Base-by-base conservation (phyloP, 2,113 vertebrate genomes). In the Pterocles gutturalis region DNA sequence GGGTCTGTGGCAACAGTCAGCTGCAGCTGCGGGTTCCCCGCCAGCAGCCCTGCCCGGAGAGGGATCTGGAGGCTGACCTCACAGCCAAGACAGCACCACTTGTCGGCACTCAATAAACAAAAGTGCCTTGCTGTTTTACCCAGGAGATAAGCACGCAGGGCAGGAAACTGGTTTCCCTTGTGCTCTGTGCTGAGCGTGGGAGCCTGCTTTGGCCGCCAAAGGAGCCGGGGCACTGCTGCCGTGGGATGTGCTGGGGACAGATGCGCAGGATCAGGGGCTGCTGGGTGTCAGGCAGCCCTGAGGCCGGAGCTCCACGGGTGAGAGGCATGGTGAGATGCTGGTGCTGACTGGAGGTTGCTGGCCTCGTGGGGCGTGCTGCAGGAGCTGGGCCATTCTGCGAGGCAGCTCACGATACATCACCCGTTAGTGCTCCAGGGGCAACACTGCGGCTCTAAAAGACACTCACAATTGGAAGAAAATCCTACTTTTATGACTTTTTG, bases 51-150 rank as follows among this genome's bases (percentile, higher is more conserved):
- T 83, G 92, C 67, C 78, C 5, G 1, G 66, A 82, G 71, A 3
- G 41, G 67, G 77, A 82, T 57, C 41, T 60, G 66, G 73, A 95
- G 80, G 36, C 54, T 0, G 0, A 60, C 87, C 89, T 96, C 24
- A 1, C 96, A 89, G 96, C 96, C 90, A 89, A 95, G 89, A 38
- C 77, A 86, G 87, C 1, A 0, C 90, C 86, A 93, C 95, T 96
- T 57, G 21, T 96, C 31, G 0, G 71, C 94, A 91, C 92, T 96
- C 94, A 93, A 96, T 96, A 92, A 96, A 96, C 82, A 95, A 34
- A 93, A 89, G 84, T 92, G 78, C 82, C 48, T 71, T 10, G 8
- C 70, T 88, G 76, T 57, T 94, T 92, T 91, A 76, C 38, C n/a
- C 10, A 0, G 33, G 78, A 95, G 96, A 95, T 97, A 96, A 97